phyloP scores from a whole-genome alignment of 2,113 vertebrate genomes.

The Chrysemys picta region DNA sequence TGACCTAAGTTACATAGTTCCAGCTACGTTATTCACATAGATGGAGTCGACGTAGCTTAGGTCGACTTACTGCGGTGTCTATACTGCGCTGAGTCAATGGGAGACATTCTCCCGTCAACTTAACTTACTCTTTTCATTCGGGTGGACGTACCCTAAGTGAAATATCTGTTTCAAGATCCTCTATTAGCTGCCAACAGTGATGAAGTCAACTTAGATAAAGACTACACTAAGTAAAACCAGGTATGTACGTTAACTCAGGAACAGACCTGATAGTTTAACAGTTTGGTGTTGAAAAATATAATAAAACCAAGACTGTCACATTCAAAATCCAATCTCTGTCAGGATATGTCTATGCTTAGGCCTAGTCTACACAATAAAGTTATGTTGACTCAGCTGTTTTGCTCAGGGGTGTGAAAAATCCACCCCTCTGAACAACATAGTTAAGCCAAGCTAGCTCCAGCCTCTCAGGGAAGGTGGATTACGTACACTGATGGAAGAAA shows the following conservation, averaged over 20 bases:
- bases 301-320: neutral
- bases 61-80: too few species aligned
- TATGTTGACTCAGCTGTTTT: neutral
- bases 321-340: neutral
- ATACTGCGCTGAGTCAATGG: too few species aligned
- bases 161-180: conserved; percentile 6
- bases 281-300: neutral
- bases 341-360: neutral
- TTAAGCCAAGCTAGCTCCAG: neutral
- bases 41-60: too few species aligned
- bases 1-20: too few species aligned
- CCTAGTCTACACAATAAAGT: neutral
- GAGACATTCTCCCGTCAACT: too few species aligned
- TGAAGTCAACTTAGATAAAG: neutral
- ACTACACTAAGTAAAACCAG: neutral
- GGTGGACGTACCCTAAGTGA: neutral
- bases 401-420: neutral
- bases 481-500: neutral
- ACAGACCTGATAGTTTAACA: neutral
- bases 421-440: neutral
- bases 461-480: neutral
- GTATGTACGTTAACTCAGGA: neutral
- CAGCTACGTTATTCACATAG: too few species aligned
- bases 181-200: neutral
- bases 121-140: too few species aligned